These are phyloP conservation scores for Patagioenas fasciata DNA, from an alignment of 2,113 vertebrate genomes.

Conservation along the genomic window DNA sequence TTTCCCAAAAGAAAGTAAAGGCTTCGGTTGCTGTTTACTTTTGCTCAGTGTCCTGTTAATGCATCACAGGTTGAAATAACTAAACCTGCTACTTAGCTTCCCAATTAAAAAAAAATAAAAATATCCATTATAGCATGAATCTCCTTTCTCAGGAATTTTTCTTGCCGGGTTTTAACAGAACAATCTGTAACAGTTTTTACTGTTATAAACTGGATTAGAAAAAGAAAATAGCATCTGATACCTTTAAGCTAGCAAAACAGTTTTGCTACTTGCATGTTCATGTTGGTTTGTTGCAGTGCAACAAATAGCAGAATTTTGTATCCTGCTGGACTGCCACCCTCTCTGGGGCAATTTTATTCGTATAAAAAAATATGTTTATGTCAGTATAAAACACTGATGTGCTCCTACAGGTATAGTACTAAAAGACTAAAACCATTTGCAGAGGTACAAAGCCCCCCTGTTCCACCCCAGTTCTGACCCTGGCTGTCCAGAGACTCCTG, in stretches of 20 bases:
- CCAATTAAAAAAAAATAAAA: background rate
- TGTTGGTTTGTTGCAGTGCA: background rate
- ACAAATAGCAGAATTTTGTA: rapidly evolving
- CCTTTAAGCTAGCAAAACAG: background rate
- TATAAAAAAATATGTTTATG: background rate
- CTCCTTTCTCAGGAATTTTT: background rate
- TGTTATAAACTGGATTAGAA: background rate
- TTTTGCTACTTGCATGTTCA: background rate
- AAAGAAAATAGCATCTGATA: background rate
- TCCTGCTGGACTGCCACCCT: background rate
- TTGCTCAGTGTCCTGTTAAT: background rate
- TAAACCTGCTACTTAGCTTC: background rate
- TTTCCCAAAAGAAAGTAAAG: background rate
- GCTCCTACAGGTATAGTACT: background rate
- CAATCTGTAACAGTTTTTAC: background rate
- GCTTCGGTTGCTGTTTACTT: background rate
- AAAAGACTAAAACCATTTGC: background rate
- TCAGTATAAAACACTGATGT: background rate
- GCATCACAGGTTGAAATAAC: background rate
- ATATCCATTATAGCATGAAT: background rate
- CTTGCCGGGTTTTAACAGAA: background rate
- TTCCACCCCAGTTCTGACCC: rapidly evolving
- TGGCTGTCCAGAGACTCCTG: rapidly evolving
- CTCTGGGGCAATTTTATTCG: background rate
- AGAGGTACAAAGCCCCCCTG: background rate